Percentiles rank a stretch among this genome's conserved stretches.
These are phyloP conservation scores for Drosophila borborema DNA, from an alignment of 2,888 invertebrate species.

Conservation along the genomic window DNA sequence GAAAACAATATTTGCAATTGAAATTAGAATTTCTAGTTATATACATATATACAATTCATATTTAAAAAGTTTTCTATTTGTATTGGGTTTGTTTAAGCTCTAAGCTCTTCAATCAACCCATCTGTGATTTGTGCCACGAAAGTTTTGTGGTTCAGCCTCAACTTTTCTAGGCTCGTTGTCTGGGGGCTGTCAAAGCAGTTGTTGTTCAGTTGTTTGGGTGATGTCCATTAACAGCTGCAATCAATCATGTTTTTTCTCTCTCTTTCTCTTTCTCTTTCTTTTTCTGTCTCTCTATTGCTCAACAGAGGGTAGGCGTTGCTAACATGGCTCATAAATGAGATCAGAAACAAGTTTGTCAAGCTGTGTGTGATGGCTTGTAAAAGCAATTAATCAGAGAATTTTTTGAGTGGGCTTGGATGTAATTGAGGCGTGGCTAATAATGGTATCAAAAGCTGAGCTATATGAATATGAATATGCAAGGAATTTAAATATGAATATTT, in stretches of 20 bases:
- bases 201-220: slow-evolving; percentile 1
- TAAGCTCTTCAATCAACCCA: slow-evolving; percentile 38
- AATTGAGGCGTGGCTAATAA: slow-evolving; percentile 11
- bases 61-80: neutral
- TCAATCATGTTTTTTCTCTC: slow-evolving; percentile 53
- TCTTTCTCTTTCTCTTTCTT: neutral
- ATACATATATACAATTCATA: neutral
- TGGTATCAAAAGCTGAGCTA: neutral
- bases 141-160: slow-evolving; percentile 19
- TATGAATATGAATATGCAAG: neutral
- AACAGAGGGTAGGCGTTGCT: slow-evolving; percentile 18
- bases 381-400: slow-evolving; percentile 58
- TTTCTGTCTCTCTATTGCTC: neutral
- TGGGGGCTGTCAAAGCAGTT: neutral
- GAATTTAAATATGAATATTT: neutral
- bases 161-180: slow-evolving; percentile 17
- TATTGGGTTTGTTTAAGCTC: neutral
- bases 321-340: slow-evolving; percentile 47
- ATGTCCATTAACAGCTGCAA: slow-evolving; percentile 48
- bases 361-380: slow-evolving; percentile 40
- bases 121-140: slow-evolving; percentile 42
- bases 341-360: slow-evolving; percentile 35
- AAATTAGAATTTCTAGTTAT: neutral
- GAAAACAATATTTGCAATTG: neutral
- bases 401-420: neutral